Evolutionary conservation across 1,140 invertebrate species (phyloP).

Genomic region (Phortica variegata): DNA sequence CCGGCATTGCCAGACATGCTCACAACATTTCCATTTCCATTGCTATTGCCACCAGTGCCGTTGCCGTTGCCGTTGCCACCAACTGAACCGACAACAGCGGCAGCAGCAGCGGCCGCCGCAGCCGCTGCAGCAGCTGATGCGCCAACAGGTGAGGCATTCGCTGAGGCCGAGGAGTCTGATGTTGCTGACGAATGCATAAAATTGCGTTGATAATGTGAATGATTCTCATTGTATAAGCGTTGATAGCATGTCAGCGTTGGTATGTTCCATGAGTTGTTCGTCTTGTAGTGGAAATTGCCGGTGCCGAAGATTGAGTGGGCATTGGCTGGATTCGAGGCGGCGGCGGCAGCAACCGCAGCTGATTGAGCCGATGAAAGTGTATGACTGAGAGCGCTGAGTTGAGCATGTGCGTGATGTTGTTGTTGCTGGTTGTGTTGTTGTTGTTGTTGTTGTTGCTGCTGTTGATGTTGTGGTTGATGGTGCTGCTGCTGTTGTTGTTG

Average conservation of each 20-base stretch:
- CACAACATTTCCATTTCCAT: background rate
- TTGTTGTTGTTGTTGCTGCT: constrained; percentile 32
- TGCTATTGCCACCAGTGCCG: constrained; percentile 4
- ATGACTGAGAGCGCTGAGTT: constrained; percentile 32
- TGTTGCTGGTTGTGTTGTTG: constrained; percentile 38
- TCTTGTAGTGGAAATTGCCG: constrained; percentile 54
- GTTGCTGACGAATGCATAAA: constrained; percentile 39
- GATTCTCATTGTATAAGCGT: constrained; percentile 45
- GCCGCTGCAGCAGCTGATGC: constrained; percentile 17
- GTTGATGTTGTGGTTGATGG: constrained; percentile 8
- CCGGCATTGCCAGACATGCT: constrained; percentile 7
- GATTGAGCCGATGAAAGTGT: constrained; percentile 33
- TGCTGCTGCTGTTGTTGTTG: constrained; percentile 31
- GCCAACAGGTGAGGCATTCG: background rate
- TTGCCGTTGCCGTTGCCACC: background rate
- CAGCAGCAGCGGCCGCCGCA: constrained; percentile 15
- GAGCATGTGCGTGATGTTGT: constrained; percentile 31
- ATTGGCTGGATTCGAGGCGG: constrained; percentile 27
- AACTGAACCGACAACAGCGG: constrained; percentile 10
- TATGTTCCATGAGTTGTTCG: constrained; percentile 52
- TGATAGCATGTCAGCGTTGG: constrained; percentile 43
- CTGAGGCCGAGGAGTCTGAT: background rate
- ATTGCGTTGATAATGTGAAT: constrained; percentile 43
- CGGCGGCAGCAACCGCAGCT: constrained; percentile 24
- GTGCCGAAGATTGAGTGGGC: constrained; percentile 51